Base-by-base conservation (phyloP, 2,113 vertebrate genomes). In the Ictidomys tridecemlineatus region DNA sequence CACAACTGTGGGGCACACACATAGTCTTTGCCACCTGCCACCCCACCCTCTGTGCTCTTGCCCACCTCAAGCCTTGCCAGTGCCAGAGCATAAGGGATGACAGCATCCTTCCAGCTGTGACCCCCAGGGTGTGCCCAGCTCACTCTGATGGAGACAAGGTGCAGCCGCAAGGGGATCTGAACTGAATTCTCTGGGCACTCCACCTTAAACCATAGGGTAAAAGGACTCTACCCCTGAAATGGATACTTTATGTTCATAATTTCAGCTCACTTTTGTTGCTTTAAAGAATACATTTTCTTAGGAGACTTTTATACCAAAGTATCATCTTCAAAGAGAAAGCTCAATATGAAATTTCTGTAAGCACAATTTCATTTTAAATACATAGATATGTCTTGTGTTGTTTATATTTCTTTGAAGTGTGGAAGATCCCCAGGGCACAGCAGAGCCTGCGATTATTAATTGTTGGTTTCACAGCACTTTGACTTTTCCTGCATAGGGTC, bases 351-450 rank as follows among this genome's bases (percentile, higher is more conserved):
- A 63, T 73, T 87, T 78, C 39, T 89, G n/a, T 45, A 67, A 56
- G 22, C 48, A 26, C 18, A n/a, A 14, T 90, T 84, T 96, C 83
- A 61, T 93, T 88, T 85, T 45, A n/a, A 69, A 14, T 11, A 13
- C 28, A 34, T 51, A 65, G 13, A 80, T 45, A 11, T 17, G 67
- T 48, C 61, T 45, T 77, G 26, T 28, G 13, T 17, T 30, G 42
- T 28, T 56, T 72, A 32, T 24, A 53, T 72, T 67, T 80, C 91
- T 95, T 93, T 94, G 58, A 95, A 80, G 84, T 85, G 32, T 24
- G 2, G 22, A 69, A 72, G 65, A 69, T 22, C 70, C 56, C 42
- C 32, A 67, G 63, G 14, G 63, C 89, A 65, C 30, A 74, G 34
- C 53, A 6, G 12, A 16, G 3, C 72, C 67, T 91, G 65, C 2